Base-by-base conservation (phyloP, 2,113 vertebrate genomes). In the Hoplias malabaricus region DNA sequence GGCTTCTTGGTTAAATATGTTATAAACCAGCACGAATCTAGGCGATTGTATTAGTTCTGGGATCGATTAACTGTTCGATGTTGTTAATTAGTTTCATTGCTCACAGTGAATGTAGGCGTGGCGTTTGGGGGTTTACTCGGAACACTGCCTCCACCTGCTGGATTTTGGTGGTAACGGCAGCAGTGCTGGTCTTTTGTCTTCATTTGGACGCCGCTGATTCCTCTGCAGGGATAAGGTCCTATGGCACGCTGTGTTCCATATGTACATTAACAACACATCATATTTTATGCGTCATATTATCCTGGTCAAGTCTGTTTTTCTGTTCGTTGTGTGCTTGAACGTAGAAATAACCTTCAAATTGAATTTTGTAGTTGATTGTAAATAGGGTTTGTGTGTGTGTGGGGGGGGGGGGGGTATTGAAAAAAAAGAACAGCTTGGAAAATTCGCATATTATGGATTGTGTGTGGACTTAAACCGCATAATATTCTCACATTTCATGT, bases 101-200 rank as follows among this genome's bases (percentile, higher is more conserved):
- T 27, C 11, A 57, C 7, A 8, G 31, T 25, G n/a, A 27, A 43
- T 19, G 10, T 40, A 23, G 19, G 11, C 23, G 36, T 33, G 16
- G 36, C 11, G 8, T 62, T 61, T 16, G 13, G 57, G 9, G 3
- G 73, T 80, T 92, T 89, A 46, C 81, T 86, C 87, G 90, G 92
- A 90, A 84, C 87, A 86, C 89, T 92, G 94, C 88, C 93, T 90
- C 95, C 96, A 94, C 93, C 96, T 97, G 88, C 93, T 93, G 96
- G 91, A n/a, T 53, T 27, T 21, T 53, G 7, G 56, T 21, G 48
- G 31, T 31, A 46, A 67, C 13, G 27, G 14, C 67, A 34, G 12
- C 6, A 14, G 25, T 40, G 27, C 10, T 21, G 12, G 2, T 67
- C 50, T 66, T 34, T 3, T 2, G 21, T 33, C 36, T 29, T 14